Percentiles rank a stretch among this genome's conserved stretches.
Evolutionary conservation across 1,140 invertebrate species (phyloP).

Genomic region (Cotesia typhae): DNA sequence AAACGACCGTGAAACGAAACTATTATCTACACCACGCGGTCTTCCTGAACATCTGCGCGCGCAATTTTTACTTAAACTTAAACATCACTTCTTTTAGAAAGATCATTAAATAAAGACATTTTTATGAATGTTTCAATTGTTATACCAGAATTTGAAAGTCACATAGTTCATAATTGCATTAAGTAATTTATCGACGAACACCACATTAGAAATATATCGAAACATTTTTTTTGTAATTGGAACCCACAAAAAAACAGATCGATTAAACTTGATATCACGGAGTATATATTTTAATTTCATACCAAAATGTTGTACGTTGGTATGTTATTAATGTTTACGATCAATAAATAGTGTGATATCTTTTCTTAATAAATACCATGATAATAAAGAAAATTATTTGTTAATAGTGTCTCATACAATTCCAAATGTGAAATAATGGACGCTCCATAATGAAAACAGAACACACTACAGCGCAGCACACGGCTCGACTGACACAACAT

Average conservation of each 20-base stretch:
- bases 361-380: no score
- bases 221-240: no score
- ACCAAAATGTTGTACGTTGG: no score
- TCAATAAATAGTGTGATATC: no score
- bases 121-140: neutral
- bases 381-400: slow-evolving; percentile 44
- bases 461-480: slow-evolving; percentile 38
- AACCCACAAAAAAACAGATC: no score
- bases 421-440: neutral
- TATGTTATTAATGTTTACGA: no score
- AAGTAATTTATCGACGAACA: no score
- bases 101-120: neutral
- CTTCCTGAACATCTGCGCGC: neutral
- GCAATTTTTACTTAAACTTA: neutral
- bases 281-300: no score
- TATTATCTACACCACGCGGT: slow-evolving; percentile 15
- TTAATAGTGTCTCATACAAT: slow-evolving; percentile 53
- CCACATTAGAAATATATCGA: no score
- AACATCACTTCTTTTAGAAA: neutral
- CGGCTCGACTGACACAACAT: slow-evolving; percentile 56
- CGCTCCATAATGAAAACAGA: neutral
- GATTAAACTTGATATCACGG: no score
- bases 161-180: no score
- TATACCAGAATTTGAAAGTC: no score
- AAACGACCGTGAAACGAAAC: slow-evolving; percentile 1